A percentile compares a stretch with the other conserved stretches of the same genome.
Evolutionary conservation across 2,888 invertebrate species (phyloP).

Genomic region (Merodon equestris): DNA sequence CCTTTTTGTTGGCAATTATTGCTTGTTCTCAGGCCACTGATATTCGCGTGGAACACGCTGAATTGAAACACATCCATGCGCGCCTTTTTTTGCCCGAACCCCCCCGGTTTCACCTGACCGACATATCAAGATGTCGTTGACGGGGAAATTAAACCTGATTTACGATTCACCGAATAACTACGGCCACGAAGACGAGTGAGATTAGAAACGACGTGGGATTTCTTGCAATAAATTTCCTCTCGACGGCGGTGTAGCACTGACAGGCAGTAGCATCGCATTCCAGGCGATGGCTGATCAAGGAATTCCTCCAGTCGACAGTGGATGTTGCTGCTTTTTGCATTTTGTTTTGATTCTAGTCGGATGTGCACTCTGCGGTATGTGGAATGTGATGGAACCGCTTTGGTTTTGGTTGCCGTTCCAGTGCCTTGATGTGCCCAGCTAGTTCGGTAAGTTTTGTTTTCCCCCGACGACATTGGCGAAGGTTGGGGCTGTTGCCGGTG

Average conservation of each 20-base stretch:
- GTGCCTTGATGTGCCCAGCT: slow-evolving; percentile 47
- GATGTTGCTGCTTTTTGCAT: slow-evolving; percentile 27
- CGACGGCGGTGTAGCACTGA: slow-evolving; percentile 8
- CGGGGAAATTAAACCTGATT: slow-evolving; percentile 32
- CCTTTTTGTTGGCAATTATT: slow-evolving; percentile 15
- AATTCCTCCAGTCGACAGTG: slow-evolving; percentile 51
- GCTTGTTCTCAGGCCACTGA: not conserved
- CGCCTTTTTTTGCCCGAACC: slow-evolving; percentile 35
- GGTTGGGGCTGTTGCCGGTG: slow-evolving; percentile 27
- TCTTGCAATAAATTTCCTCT: slow-evolving; percentile 41
- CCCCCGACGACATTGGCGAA: slow-evolving; percentile 45
- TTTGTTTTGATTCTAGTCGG: slow-evolving; percentile 54
- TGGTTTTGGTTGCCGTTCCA: slow-evolving; percentile 39
- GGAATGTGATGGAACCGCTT: slow-evolving; percentile 60
- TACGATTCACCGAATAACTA: slow-evolving; percentile 22
- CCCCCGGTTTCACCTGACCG: not conserved
- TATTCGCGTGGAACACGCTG: slow-evolving; percentile 32
- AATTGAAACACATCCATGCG: slow-evolving; percentile 56
- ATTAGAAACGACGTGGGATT: slow-evolving; percentile 13
- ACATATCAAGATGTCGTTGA: not conserved
- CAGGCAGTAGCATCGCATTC: not conserved
- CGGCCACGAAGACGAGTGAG: slow-evolving; percentile 6
- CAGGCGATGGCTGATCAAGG: slow-evolving; percentile 13
- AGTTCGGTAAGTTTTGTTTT: slow-evolving; percentile 43
- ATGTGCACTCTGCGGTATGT: slow-evolving; percentile 53